These are phyloP conservation scores for Sympetrum striolatum DNA, from an alignment of 2,888 invertebrate species.

Conservation along the genomic window DNA sequence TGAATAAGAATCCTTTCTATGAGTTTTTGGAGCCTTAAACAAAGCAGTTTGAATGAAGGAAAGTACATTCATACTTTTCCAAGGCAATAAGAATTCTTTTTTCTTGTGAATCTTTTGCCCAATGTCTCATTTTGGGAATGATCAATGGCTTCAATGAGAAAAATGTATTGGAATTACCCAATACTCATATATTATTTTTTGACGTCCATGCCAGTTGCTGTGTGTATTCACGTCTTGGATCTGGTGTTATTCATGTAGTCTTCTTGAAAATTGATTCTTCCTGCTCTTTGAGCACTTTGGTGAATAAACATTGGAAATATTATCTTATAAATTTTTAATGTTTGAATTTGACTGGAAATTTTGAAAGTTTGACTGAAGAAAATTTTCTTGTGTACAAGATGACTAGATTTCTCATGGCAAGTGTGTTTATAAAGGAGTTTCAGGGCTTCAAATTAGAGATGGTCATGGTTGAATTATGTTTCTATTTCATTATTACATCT, in stretches of 20 bases:
- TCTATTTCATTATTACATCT: background rate
- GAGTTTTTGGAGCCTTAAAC: background rate
- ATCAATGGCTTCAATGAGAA: background rate
- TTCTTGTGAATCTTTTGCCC: background rate
- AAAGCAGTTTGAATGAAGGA: background rate
- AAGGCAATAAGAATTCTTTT: background rate
- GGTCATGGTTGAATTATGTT: background rate
- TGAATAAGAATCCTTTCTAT: background rate
- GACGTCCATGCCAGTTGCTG: constrained; percentile 15
- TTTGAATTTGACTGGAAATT: too few relatives aligned
- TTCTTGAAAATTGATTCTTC: background rate
- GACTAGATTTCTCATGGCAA: background rate
- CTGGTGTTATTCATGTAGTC: constrained; percentile 22
- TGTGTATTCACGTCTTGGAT: constrained; percentile 18
- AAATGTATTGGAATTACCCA: background rate
- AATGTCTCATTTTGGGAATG: background rate
- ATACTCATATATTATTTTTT: background rate
- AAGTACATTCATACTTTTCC: background rate
- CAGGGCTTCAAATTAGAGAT: background rate
- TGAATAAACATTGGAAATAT: background rate
- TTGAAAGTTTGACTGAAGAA: too few relatives aligned
- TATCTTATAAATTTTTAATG: background rate
- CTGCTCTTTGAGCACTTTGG: background rate
- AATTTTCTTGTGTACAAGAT: too few relatives aligned
- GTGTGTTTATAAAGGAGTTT: background rate